phyloP scores from a whole-genome alignment of 2,113 vertebrate genomes.

The Thermophis baileyi region DNA sequence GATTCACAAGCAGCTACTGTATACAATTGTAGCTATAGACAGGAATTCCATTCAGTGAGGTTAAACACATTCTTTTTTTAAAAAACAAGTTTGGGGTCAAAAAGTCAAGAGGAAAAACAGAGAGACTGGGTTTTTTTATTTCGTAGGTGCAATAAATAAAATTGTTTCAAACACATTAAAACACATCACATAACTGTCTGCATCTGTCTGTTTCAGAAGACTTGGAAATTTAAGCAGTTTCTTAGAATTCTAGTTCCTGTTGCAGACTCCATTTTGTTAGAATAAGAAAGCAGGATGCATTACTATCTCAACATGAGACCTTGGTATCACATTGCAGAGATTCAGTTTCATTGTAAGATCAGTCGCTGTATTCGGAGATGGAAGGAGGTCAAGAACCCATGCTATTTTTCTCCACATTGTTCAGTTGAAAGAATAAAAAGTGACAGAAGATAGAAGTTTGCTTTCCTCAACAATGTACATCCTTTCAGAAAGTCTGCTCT shows the following conservation, averaged over 20 bases:
- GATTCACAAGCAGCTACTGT: accelerated
- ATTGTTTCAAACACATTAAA: not conserved
- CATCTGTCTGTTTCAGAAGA: not conserved
- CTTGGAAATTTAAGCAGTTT: not conserved
- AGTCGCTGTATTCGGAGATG: not conserved
- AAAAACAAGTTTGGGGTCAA: not conserved
- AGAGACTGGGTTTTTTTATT: not conserved
- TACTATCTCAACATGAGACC: not conserved
- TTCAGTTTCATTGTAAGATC: not conserved
- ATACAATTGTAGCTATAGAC: accelerated
- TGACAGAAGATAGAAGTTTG: not conserved
- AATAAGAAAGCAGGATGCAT: not conserved
- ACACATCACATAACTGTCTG: not conserved
- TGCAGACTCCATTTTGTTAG: not conserved
- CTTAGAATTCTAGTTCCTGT: not conserved
- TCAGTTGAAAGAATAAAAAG: not conserved
- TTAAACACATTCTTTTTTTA: accelerated
- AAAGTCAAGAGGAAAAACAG: not conserved
- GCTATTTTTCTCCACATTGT: not conserved
- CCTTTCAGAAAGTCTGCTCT: not conserved
- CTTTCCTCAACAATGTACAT: not conserved
- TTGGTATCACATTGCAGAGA: not conserved
- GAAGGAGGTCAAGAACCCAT: not conserved
- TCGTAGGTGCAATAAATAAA: not conserved
- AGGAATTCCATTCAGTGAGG: not conserved